These are phyloP conservation scores for Lycorma delicatula DNA, from an alignment of 1,140 invertebrate species.

Conservation along the genomic window DNA sequence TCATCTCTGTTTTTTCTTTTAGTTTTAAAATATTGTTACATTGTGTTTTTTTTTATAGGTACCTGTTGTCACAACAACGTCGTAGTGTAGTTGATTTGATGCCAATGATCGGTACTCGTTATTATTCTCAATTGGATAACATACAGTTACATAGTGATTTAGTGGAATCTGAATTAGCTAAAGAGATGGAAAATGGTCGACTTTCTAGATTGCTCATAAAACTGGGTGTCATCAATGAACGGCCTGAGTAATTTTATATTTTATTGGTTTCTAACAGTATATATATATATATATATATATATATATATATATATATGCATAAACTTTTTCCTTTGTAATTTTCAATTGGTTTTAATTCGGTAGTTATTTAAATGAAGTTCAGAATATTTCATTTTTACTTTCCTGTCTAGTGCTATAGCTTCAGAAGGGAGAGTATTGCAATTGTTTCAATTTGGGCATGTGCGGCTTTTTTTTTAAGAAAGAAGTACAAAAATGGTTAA, in stretches of 20 bases:
- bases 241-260: constrained; percentile 66
- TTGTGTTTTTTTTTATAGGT: constrained; percentile 45
- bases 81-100: constrained; percentile 91
- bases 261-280: neutral
- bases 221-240: constrained; percentile 83
- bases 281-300: too few species aligned
- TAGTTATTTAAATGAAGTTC: too few species aligned
- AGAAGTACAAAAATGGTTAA: too few species aligned
- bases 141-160: constrained; percentile 78
- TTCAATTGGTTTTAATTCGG: too few species aligned
- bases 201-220: constrained; percentile 85
- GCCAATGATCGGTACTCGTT: constrained; percentile 96
- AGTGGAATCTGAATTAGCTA: constrained; percentile 81
- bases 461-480: too few species aligned
- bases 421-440: too few species aligned
- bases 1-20: constrained; percentile 18
- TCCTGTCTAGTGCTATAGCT: too few species aligned
- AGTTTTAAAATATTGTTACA: constrained; percentile 4
- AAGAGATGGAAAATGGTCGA: constrained; percentile 92
- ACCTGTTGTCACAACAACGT: constrained; percentile 62
- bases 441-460: too few species aligned
- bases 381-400: too few species aligned
- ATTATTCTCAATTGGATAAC: constrained; percentile 91
- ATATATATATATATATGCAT: too few species aligned
- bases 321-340: too few species aligned